Conservation (phyloP, 2,113 vertebrate species). For the Marcusenius ussheri region DNA sequence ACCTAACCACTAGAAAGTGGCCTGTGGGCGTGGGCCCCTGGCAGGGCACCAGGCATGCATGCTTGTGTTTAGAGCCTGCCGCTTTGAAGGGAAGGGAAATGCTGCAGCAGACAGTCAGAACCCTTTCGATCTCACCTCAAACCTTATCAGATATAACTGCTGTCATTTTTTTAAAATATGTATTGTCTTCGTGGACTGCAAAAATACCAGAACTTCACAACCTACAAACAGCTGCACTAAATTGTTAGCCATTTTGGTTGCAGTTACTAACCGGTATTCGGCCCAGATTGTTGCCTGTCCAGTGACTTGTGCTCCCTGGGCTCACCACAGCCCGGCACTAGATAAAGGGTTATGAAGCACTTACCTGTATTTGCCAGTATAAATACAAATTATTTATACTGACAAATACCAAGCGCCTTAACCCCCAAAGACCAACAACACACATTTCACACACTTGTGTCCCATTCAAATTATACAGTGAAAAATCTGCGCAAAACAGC, state of each 20-base stretch:
- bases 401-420: background rate
- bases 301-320: background rate
- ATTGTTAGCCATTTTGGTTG: background rate
- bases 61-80: slow-evolving; percentile 52
- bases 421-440: background rate
- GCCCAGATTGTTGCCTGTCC: background rate
- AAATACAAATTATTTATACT: background rate
- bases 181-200: background rate
- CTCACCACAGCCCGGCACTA: background rate
- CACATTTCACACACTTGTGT: background rate
- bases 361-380: background rate
- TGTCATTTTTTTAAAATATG: background rate
- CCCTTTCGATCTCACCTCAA: slow-evolving; percentile 18
- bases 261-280: background rate
- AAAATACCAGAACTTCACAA: background rate
- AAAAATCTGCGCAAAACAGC: background rate
- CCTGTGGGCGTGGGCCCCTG: slow-evolving; percentile 44
- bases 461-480: background rate
- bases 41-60: slow-evolving; percentile 43
- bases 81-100: slow-evolving; percentile 29
- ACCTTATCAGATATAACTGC: slow-evolving; percentile 19
- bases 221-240: background rate
- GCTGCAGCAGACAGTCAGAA: slow-evolving; percentile 9
- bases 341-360: background rate
- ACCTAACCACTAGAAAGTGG: slow-evolving; percentile 41